Evolutionary conservation across 2,888 invertebrate species (phyloP).

Genomic region (Heliconius aoede): DNA sequence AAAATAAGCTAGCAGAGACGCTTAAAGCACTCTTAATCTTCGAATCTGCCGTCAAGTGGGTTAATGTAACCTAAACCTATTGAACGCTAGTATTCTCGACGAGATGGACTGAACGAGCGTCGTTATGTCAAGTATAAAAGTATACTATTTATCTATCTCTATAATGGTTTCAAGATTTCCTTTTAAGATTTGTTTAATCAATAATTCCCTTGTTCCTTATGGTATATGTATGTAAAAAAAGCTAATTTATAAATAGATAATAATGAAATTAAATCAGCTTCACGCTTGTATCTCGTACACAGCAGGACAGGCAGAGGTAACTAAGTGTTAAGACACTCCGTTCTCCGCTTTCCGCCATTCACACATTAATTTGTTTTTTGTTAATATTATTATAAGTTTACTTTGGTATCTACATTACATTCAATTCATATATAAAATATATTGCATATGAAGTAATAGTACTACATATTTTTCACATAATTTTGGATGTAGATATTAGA

Average conservation of each 20-base stretch:
- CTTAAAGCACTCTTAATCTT: conserved; percentile 34
- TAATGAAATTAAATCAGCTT: not conserved
- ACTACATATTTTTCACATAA: too few relatives aligned
- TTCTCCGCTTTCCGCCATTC: too few relatives aligned
- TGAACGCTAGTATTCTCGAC: conserved; percentile 21
- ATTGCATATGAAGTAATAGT: too few relatives aligned
- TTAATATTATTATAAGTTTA: too few relatives aligned
- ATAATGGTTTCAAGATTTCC: not conserved
- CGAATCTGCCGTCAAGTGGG: conserved; percentile 34
- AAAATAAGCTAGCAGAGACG: conserved; percentile 10
- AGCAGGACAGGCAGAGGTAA: too few relatives aligned
- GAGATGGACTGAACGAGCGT: conserved; percentile 14
- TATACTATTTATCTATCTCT: not conserved
- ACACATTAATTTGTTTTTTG: too few relatives aligned
- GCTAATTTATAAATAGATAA: not conserved
- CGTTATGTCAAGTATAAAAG: not conserved
- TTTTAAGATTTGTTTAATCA: not conserved
- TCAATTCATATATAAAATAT: too few relatives aligned
- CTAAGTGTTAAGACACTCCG: too few relatives aligned
- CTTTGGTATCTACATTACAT: too few relatives aligned
- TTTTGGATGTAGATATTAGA: too few relatives aligned
- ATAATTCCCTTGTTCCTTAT: not conserved
- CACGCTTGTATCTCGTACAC: too few relatives aligned
- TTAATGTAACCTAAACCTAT: conserved; percentile 18
- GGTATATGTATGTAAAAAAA: not conserved